Evolutionary conservation across 2,888 invertebrate genomes (phyloP), one percentile per base, ranked within the genome.

Genomic region (Oconnorella tubifera): DNA sequence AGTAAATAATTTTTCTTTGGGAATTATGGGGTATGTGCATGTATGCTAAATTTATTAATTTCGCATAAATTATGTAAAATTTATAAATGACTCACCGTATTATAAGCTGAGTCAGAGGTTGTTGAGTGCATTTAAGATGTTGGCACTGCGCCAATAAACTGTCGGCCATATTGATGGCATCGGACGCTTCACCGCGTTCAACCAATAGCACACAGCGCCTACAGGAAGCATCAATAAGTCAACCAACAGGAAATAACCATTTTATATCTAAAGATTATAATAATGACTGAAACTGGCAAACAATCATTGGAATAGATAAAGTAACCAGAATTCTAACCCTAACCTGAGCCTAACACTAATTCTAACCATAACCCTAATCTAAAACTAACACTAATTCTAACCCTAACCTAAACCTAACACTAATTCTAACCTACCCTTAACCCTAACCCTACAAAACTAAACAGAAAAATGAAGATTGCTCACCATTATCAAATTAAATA

Each of bases 161-260:
- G 33, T 75, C 73, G 2, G 64, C 40, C 29, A 67, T 59, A 19
- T 64, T 33, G 23, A 69, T 53, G 6, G 67, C 65, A 31, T 29
- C 33, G 29, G 56, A 31, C 6, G 75, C 69, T 58, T 80, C 77
- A n/a, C 80, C 81, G 68, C 75, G 75, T 56, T 79, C 77, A 59
- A 77, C 73, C 51, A 76, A 69, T 59, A 81, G 69, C 51, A 78
- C 69, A 10, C 78, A 78, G 62, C 64, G 67, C 29, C 71, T 70
- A 64, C 1, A 67, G 53, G 29, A 40, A 14, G 19, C 53, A 51
- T 40, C 6, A 19, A 6, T 40, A 40, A 40, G 40, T 40, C 40
- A 40, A 14, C 6, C 40, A 40, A 40, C 40, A 40, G 19, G 19
- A 40, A 40, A 40, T n/a, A n/a, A n/a, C n/a, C n/a, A n/a, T n/a